Percentiles rank a stretch among this genome's conserved stretches.
Evolutionary conservation across 1,140 invertebrate genomes (phyloP).

Genomic region (Capitella teleta): DNA sequence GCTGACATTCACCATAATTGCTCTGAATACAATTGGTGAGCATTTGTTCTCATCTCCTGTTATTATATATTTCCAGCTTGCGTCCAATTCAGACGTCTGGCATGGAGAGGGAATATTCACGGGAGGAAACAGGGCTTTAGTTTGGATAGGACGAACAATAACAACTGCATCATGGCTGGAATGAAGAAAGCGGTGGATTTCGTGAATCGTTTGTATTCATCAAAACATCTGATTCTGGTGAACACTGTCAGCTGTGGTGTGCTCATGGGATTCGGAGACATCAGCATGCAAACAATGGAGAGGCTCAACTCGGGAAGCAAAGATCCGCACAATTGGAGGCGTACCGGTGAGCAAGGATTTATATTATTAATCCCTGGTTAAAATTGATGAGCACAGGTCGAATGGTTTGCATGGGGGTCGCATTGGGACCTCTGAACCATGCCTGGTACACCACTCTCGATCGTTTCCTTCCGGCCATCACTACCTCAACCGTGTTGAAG

Average conservation of each 20-base stretch:
- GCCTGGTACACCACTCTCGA: constrained; percentile 17
- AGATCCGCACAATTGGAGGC: constrained; percentile 2
- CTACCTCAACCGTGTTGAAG: constrained; percentile 4
- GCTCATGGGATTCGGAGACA: constrained; percentile 7
- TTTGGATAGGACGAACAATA: too few relatives aligned
- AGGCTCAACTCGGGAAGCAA: neutral
- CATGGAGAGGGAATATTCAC: too few relatives aligned
- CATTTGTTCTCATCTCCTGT: too few relatives aligned
- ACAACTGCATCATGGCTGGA: too few relatives aligned
- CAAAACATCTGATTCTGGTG: constrained; percentile 5
- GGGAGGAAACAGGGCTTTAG: too few relatives aligned
- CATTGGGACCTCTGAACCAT: constrained; percentile 15
- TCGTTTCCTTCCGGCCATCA: constrained; percentile 7
- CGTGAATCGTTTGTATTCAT: neutral
- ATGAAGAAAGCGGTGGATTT: too few relatives aligned
- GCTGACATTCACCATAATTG: too few relatives aligned
- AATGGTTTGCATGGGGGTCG: constrained; percentile 8
- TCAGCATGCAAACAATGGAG: constrained; percentile 3
- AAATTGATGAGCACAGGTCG: constrained; percentile 14
- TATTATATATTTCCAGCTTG: too few relatives aligned
- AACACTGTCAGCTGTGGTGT: constrained; percentile 8
- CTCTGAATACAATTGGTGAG: too few relatives aligned
- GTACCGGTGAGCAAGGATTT: constrained; percentile 7
- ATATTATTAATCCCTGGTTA: too few relatives aligned
- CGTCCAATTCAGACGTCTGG: too few relatives aligned